Evolutionary conservation across 1,140 invertebrate genomes (phyloP), one percentile per base, ranked within the genome.

Genomic region (Drosophila pruinosa): DNA sequence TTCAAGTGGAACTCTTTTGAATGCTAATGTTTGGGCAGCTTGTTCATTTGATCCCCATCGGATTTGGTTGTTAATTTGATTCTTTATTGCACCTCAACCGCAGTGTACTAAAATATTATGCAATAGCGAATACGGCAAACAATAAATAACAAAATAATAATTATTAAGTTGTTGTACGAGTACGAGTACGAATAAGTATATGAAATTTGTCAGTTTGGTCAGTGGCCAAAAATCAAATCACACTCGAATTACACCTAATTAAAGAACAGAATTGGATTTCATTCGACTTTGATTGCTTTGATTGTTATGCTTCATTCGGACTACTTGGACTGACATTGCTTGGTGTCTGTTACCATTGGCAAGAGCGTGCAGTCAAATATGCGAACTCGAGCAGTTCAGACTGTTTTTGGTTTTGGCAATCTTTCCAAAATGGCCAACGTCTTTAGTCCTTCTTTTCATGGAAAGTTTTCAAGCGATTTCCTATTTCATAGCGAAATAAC

Each of bases 181-280:
- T 38, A 15, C 5, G 1, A 24, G 45, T 38, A 8, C 2, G 22
- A n/a, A 15, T 36, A n/a, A n/a, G 19, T 22, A 3, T 17, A 7
- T 47, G 22, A 26, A 7, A 15, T 4, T 28, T 6, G 12, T 21
- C 22, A 21, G 14, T 39, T 24, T 15, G 67, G 43, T 28, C n/a
- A 45, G 14, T 53, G 34, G 22, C 41, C 22, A 38, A 63, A 50
- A 65, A 58, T 34, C 43, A 58, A 65, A 65, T 65, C 28, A 50
- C 34, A 5, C 62, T 71, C 62, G 54, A 52, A 45, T 71, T 71
- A 58, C 68, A 67, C 0, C 39, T 67, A 65, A 71, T 64, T 71
- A 15, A 54, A 48, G 59, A 39, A 38, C 12, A 15, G 58, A 56
- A 48, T 64, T 64, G 43, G 24, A 31, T 45, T 61, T 45, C 8